Base-by-base conservation (phyloP, 2,797 vertebrate species). In the Dermochelys coriacea region DNA sequence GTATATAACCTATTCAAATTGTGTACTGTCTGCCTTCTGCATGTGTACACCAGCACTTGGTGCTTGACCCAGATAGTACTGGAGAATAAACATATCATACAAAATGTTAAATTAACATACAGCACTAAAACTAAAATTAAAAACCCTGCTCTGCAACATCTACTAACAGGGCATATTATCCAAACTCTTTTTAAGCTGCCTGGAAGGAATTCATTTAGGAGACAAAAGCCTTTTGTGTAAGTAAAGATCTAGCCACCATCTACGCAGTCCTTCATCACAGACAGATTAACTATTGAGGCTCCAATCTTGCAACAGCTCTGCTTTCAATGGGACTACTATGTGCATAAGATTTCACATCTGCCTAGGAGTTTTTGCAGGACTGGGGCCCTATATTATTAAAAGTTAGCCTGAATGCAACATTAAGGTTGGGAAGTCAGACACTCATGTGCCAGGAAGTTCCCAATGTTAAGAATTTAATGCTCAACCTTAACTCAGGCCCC, bases 101-200 rank as follows among this genome's bases (percentile, higher is more conserved):
- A 90, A 55, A 90, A 87, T 45, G 2, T 45, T 80, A 68, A 37
- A 9, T 19, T 64, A 19, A 54, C 15, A 21, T 3, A 4, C 27
- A 52, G 71, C 68, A 91, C 81, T 89, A 55, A 45, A 81, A 87
- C 55, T 71, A 7, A 5, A 94, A 50, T 12, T 84, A 27, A 47
- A 93, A 88, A 77, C 4, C 52, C 82, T 68, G n/a, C n/a, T 68
- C 34, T 68, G 47, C n/a, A 52, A 49, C 75, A 19, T 7, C 31
- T 37, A 47, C 14, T 61, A 82, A 54, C 9, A 14, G 64, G 18
- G 10, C 45, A 78, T 31, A 0, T 0, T 5, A 8, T 3, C 41
- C 23, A 54, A 78, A 47, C 12, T 90, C 77, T 41, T 81, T 71
- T 29, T 27, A 84, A 71, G 29, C 19, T 83, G 47, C 71, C 15